phyloP scores from a whole-genome alignment of 2,113 vertebrate genomes.

The Chamaetylas fuelleborni region DNA sequence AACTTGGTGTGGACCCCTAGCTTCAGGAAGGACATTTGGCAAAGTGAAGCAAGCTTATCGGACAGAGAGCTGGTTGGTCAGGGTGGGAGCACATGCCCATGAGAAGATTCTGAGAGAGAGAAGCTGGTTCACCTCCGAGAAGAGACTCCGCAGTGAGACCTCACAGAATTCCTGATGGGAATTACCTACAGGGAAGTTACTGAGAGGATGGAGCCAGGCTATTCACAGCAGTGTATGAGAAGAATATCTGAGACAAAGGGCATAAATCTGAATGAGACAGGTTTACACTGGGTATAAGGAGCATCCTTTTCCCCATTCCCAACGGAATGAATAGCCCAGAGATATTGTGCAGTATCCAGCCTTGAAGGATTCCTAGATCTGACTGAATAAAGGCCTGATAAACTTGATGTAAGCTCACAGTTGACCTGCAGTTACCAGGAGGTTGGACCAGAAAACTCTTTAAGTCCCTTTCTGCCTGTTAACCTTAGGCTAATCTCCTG shows the following conservation, averaged over 20 bases:
- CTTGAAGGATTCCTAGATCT: neutral
- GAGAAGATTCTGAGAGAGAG: neutral
- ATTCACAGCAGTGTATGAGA: neutral
- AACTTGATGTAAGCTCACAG: neutral
- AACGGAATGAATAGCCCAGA: neutral
- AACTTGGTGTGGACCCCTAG: neutral
- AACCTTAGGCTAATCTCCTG: neutral
- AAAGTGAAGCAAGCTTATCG: neutral
- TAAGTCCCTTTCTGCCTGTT: neutral
- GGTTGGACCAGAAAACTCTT: neutral
- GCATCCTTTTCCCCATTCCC: neutral
- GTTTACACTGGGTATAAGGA: neutral
- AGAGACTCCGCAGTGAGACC: fast-evolving
- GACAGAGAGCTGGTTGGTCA: neutral
- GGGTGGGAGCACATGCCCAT: fast-evolving
- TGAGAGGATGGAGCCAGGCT: neutral
- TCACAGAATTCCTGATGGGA: neutral
- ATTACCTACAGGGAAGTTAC: too few species aligned
- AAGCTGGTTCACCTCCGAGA: neutral
- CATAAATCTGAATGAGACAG: neutral
- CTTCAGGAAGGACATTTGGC: neutral
- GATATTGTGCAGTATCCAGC: neutral
- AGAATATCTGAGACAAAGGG: neutral
- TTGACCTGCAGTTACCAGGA: neutral
- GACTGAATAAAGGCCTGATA: neutral